Evolutionary conservation across 1,140 invertebrate genomes (phyloP).

Genomic region (Pseudomyrmex sp.): DNA sequence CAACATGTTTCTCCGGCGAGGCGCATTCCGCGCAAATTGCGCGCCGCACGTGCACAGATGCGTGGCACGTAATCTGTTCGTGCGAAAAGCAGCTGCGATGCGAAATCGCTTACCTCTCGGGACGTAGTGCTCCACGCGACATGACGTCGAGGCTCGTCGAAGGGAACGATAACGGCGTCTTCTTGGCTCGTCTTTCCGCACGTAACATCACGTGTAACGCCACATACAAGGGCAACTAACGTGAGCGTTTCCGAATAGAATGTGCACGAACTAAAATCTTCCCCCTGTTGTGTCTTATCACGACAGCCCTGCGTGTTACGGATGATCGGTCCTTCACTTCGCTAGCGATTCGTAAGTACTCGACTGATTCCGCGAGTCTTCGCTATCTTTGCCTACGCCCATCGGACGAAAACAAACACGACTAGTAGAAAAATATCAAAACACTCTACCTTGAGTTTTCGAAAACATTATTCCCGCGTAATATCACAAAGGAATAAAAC

Average conservation of each 20-base stretch:
- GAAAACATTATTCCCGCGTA: no score
- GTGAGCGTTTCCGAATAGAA: not conserved
- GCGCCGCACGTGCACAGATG: not conserved
- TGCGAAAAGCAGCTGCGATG: not conserved
- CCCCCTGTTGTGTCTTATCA: no score
- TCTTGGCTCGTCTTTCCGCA: not conserved
- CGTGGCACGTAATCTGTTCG: conserved; percentile 11
- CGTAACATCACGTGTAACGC: conserved; percentile 25
- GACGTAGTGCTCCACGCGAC: not conserved
- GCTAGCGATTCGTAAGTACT: no score
- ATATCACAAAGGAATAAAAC: no score
- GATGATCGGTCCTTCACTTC: no score
- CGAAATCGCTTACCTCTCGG: not conserved
- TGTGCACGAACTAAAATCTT: not conserved
- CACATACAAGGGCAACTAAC: not conserved
- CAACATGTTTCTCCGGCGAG: not conserved
- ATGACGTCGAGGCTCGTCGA: not conserved
- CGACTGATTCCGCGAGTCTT: no score
- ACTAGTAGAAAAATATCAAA: no score
- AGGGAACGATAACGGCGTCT: conserved; percentile 30
- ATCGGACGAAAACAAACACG: no score
- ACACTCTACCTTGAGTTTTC: no score
- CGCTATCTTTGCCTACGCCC: no score
- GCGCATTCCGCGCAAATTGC: conserved; percentile 33
- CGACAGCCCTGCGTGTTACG: no score